Evolutionary conservation across 92 coral and sea anemone genomes (phyloP).

Genomic region (Phenganax marumi): DNA sequence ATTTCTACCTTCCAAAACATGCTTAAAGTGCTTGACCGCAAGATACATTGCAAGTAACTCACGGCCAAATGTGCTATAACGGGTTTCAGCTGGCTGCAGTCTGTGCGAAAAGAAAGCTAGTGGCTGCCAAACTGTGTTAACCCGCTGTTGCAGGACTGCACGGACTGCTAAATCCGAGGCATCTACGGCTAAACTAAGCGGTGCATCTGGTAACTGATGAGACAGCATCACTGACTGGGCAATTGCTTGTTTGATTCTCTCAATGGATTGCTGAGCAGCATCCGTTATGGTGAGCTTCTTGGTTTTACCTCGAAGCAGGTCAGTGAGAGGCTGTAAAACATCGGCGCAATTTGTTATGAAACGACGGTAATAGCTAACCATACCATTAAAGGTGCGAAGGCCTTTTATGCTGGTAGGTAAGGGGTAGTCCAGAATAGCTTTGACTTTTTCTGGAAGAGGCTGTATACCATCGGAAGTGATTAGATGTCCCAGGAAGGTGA

Average conservation of each 20-base stretch:
- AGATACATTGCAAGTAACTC: constrained; percentile 1
- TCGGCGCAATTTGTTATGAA: neutral
- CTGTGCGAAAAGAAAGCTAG: too few species aligned
- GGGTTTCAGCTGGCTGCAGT: neutral
- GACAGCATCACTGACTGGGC: neutral
- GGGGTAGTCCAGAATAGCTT: constrained; percentile 10
- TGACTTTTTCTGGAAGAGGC: too few species aligned
- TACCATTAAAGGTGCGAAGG: neutral
- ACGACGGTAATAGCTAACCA: constrained; percentile 18
- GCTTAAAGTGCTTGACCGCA: neutral
- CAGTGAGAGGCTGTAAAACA: too few species aligned
- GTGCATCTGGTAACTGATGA: neutral
- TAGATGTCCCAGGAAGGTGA: neutral
- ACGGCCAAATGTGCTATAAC: constrained; percentile 14
- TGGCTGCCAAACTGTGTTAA: too few species aligned
- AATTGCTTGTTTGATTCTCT: constrained; percentile 6
- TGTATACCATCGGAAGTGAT: too few species aligned
- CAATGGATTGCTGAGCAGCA: neutral
- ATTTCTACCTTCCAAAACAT: neutral
- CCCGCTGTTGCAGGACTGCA: neutral
- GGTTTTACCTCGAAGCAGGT: too few species aligned
- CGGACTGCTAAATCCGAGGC: constrained; percentile 6
- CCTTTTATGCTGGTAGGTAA: neutral
- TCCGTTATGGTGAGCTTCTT: too few species aligned
- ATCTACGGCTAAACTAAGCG: neutral